Base-by-base conservation (phyloP, 2,888 invertebrate species). In the Mimas tiliae region DNA sequence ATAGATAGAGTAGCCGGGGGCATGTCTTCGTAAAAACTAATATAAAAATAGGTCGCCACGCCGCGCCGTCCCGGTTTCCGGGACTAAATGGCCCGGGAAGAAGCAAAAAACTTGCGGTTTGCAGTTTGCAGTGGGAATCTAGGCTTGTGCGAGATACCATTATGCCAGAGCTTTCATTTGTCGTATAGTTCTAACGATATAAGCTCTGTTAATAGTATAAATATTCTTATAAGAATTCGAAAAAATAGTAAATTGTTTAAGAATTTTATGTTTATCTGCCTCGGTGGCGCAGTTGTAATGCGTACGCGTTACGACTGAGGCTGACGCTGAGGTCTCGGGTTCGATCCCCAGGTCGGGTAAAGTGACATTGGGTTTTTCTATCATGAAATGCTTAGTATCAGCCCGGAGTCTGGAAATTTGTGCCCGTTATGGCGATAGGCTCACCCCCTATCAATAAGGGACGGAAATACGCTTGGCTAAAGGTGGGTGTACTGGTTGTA, bases 81-180 rank as follows among this genome's bases (percentile, higher is more conserved):
- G 84, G 73, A 66, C 70, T 74, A 87, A 89, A 89, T 89, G 87
- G 81, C 76, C 78, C 87, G 80, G 74, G 73, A 78, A 82, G 76
- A 70, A 68, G 75, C 78, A 81, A 84, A n/a, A 84, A 82, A 79
- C 76, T 72, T 69, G 72, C 58, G 69, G 72, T 70, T 53, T 62
- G 64, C 68, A 65, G 72, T 70, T 53, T 62, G 64, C 68, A 65
- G 62, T 21, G 65, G 65, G 9, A 62, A 62, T 38, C 58, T 58
- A 38, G 58, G 38, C 42, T 55, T 42, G 19, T 42, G 58, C 42
- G 11, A 38, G 58, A 38, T 9, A 19, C 58, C 42, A 58, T 58
- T 58, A 38, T 58, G 12, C 58, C 58, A 11, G 1, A 38, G 58
- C 58, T 42, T 58, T 58, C 38, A 58, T 42, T 58, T 42, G 19